Conservation (phyloP, 2,888 invertebrate species). For the Dasysyrphus tricinctus region DNA sequence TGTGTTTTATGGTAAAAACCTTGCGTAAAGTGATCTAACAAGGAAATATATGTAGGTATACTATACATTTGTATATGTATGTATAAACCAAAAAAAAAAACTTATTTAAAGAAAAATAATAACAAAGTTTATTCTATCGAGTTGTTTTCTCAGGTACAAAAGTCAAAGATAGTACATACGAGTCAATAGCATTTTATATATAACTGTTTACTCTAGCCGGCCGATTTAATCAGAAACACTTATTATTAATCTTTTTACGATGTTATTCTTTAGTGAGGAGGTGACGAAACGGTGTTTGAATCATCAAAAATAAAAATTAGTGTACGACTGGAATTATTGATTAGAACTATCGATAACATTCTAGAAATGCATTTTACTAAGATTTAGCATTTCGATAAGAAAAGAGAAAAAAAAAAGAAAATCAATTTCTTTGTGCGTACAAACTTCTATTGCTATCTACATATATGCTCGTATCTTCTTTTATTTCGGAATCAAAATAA, state of each 20-base stretch:
- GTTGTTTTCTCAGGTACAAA: background rate
- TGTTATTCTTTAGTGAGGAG: background rate
- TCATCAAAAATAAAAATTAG: background rate
- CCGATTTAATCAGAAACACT: background rate
- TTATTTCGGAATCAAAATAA: too few species aligned
- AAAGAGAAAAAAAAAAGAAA: background rate
- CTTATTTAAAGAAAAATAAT: background rate
- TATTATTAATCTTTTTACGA: background rate
- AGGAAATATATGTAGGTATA: too few species aligned
- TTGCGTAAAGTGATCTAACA: too few species aligned
- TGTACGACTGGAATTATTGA: background rate
- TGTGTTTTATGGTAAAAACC: too few species aligned
- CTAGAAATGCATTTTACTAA: background rate
- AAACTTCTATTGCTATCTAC: too few species aligned
- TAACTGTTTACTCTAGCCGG: background rate
- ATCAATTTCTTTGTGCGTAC: too few species aligned
- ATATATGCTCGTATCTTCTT: too few species aligned
- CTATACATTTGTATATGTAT: too few species aligned
- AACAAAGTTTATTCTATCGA: background rate
- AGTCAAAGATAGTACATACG: conserved; percentile 3
- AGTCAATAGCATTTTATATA: background rate
- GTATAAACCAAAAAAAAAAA: background rate
- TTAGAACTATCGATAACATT: background rate
- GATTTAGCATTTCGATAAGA: background rate
- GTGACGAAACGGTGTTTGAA: background rate